Percentiles rank a stretch among this genome's conserved stretches.
phyloP scores from a whole-genome alignment of 2,888 invertebrate genomes.

The Eristalis pertinax region DNA sequence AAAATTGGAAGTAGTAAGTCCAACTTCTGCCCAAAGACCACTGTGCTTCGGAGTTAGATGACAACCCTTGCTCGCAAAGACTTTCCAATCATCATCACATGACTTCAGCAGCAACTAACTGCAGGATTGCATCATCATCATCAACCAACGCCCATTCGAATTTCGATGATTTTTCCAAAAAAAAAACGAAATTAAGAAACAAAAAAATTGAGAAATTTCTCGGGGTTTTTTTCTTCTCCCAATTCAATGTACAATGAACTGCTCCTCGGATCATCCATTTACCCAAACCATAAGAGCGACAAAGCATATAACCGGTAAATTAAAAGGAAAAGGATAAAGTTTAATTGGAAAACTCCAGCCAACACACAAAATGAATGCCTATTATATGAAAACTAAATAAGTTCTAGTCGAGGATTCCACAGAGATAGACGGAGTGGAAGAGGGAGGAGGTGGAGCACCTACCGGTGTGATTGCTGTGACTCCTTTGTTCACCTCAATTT shows the following conservation, averaged over 20 bases:
- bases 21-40: too few species aligned
- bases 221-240: constrained; percentile 12
- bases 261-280: constrained; percentile 1
- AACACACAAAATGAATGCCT: constrained; percentile 72
- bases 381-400: constrained; percentile 73
- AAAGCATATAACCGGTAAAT: constrained; percentile 81
- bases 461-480: constrained; percentile 50
- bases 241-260: constrained; percentile 49
- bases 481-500: constrained; percentile 30
- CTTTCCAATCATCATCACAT: too few species aligned
- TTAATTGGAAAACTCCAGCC: constrained; percentile 81
- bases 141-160: not conserved
- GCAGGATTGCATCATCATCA: not conserved
- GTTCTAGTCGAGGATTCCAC: constrained; percentile 67
- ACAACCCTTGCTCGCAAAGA: too few species aligned
- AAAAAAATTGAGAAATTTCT: not conserved
- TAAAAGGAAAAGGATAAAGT: constrained; percentile 81
- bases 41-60: too few species aligned
- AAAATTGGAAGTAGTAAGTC: too few species aligned
- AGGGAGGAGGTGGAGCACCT: constrained; percentile 19
- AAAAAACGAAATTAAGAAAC: not conserved
- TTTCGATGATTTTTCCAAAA: not conserved
- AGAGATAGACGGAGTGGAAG: not conserved
- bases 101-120: not conserved
- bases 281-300: constrained; percentile 76